Evolutionary conservation across 2,113 vertebrate species (phyloP).

Genomic region (Rhipidura dahli): DNA sequence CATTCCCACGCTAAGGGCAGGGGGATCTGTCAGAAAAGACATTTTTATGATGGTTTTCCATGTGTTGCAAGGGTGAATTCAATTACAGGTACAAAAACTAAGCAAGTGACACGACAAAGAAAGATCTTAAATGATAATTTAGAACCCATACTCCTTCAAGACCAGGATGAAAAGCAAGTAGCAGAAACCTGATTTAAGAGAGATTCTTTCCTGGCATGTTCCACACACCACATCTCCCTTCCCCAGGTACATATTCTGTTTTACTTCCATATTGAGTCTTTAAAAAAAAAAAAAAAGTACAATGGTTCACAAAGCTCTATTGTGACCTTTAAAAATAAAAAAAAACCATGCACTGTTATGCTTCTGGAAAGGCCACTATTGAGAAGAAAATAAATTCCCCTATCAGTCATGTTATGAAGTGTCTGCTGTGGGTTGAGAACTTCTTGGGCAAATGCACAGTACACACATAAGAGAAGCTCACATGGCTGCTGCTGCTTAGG

Average conservation of each 20-base stretch:
- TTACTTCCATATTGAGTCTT: constrained; percentile 36
- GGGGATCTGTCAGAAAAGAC: not conserved
- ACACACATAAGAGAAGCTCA: not conserved
- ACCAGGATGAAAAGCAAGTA: not conserved
- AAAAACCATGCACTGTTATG: not conserved
- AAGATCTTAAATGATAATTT: constrained; percentile 2
- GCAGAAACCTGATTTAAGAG: not conserved
- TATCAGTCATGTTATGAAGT: not conserved
- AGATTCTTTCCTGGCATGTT: not conserved
- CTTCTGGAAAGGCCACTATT: constrained; percentile 1
- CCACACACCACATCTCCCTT: not conserved
- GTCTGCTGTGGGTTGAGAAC: not conserved
- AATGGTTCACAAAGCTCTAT: constrained; percentile 12
- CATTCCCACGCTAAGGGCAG: constrained; percentile 4
- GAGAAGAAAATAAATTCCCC: not conserved
- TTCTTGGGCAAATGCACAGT: not conserved
- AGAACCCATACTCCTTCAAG: not conserved
- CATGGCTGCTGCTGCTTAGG: not conserved
- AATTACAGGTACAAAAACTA: not conserved
- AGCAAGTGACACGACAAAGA: not conserved
- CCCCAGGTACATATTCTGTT: not conserved
- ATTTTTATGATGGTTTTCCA: not conserved
- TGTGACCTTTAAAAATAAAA: constrained; percentile 56
- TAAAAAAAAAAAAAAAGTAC: not conserved
- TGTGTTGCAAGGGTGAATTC: not conserved